A percentile compares a stretch with the other conserved stretches of the same genome.
Conservation (phyloP, 2,113 vertebrate species). For the Peromyscus maniculatus region DNA sequence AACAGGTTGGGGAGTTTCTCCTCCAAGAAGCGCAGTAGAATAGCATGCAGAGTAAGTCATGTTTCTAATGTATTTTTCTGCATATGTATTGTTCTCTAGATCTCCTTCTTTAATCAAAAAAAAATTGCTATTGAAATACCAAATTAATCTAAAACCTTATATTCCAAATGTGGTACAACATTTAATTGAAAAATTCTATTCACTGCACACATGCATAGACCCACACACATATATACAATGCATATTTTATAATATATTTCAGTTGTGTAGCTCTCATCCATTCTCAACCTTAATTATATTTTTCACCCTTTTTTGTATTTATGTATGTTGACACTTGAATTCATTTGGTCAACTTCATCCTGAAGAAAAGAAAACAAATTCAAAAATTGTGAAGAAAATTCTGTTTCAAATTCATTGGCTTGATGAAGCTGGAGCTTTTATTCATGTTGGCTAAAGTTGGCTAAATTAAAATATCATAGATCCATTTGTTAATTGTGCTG, state of each 20-base stretch:
- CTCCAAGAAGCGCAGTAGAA: neutral
- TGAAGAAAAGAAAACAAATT: neutral
- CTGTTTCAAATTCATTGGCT: conserved; percentile 21
- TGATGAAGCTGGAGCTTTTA: neutral
- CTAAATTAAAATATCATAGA: conserved; percentile 14
- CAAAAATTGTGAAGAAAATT: neutral
- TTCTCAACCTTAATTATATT: conserved; percentile 23
- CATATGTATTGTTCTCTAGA: neutral
- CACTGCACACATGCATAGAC: neutral
- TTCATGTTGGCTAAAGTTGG: neutral
- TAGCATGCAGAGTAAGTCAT: neutral
- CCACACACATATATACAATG: neutral
- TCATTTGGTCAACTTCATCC: neutral
- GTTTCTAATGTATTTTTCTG: conserved; percentile 20
- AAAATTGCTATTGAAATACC: neutral
- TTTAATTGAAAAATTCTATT: neutral
- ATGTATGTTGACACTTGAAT: neutral
- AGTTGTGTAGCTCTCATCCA: neutral
- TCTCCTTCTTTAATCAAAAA: neutral
- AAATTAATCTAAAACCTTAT: conserved; percentile 36
- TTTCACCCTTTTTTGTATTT: neutral
- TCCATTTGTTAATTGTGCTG: neutral
- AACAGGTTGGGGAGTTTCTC: neutral
- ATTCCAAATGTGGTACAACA: neutral
- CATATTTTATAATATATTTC: neutral